Evolutionary conservation across 2,113 vertebrate genomes (phyloP).

Genomic region (Cacatua alba): DNA sequence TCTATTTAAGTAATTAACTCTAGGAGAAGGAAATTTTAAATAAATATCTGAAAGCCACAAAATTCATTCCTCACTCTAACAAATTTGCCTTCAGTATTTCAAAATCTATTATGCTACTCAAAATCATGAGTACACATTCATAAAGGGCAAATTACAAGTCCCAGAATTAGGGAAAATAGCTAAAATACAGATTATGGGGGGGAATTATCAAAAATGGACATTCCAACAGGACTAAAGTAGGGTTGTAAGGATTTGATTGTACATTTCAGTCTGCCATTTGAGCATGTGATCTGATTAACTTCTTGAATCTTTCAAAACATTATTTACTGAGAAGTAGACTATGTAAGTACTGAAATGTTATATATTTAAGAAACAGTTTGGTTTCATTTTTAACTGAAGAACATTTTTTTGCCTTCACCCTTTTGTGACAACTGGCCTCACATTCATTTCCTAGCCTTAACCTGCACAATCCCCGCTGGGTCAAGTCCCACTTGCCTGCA

Average conservation of each 20-base stretch:
- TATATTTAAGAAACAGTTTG: neutral
- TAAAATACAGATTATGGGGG: neutral
- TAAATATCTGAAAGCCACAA: neutral
- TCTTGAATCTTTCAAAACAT: neutral
- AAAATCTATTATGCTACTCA: neutral
- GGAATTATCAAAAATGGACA: neutral
- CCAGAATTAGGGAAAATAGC: neutral
- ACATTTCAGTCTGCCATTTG: neutral
- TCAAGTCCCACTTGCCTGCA: neutral
- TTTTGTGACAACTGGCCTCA: neutral
- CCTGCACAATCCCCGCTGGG: neutral
- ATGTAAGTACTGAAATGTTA: neutral
- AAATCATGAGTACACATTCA: neutral
- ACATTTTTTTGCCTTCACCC: neutral
- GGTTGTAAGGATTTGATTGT: neutral
- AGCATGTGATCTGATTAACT: neutral
- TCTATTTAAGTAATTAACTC: neutral
- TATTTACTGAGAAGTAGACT: neutral
- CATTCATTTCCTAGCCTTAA: neutral
- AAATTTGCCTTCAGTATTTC: neutral
- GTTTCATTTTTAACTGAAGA: neutral
- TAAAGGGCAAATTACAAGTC: neutral
- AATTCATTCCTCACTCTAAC: neutral
- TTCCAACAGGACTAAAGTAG: neutral
- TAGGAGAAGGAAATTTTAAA: constrained; percentile 6